phyloP scores from a whole-genome alignment of 2,888 invertebrate species.

The Ceriagrion tenellum region DNA sequence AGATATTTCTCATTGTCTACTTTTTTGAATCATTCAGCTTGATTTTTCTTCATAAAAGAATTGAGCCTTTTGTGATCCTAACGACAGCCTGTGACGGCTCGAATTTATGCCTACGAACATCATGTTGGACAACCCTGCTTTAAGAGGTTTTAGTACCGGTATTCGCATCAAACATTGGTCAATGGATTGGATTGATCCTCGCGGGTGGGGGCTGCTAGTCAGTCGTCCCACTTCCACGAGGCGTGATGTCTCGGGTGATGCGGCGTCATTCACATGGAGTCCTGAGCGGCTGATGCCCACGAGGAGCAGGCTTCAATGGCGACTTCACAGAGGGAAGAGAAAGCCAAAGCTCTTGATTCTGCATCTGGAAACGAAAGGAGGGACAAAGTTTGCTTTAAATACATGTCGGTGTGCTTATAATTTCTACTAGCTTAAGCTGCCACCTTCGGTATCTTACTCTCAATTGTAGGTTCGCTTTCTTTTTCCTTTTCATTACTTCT shows the following conservation, averaged over 20 bases:
- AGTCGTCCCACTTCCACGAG: background rate
- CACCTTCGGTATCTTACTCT: too few species aligned
- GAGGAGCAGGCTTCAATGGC: constrained; percentile 91
- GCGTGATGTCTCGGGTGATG: background rate
- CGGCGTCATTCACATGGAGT: background rate
- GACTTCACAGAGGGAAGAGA: constrained; percentile 90
- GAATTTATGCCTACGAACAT: background rate
- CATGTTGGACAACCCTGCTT: background rate
- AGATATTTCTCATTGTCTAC: too few species aligned
- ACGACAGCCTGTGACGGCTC: background rate
- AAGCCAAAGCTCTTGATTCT: constrained; percentile 86
- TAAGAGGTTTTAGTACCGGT: background rate
- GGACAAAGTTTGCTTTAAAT: constrained; percentile 64
- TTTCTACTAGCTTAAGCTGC: too few species aligned
- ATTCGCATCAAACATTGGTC: background rate
- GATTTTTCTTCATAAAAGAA: too few species aligned
- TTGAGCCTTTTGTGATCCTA: too few species aligned
- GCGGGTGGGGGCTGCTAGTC: background rate
- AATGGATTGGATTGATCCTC: background rate
- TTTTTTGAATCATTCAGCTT: too few species aligned
- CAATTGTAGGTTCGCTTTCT: too few species aligned
- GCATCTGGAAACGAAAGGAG: constrained; percentile 81
- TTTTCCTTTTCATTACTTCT: too few species aligned
- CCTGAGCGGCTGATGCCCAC: constrained; percentile 82
- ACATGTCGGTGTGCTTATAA: background rate